A percentile compares a stretch with the other conserved stretches of the same genome.
These are phyloP conservation scores for Pelusios castaneus DNA, from an alignment of 2,113 vertebrate genomes.

Conservation along the genomic window DNA sequence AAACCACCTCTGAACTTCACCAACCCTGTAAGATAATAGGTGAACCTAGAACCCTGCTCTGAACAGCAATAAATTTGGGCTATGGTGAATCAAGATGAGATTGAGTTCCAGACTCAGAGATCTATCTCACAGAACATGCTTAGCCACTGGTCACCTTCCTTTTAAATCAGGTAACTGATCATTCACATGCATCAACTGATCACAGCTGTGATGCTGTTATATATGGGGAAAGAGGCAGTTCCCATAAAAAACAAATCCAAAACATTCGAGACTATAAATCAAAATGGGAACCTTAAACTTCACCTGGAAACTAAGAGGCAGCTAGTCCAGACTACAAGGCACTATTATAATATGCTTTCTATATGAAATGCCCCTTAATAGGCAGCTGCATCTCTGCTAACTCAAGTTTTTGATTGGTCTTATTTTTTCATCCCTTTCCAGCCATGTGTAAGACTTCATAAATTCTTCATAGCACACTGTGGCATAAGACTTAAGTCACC, in stretches of 20 bases:
- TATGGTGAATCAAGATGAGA: background rate
- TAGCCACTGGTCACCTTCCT: background rate
- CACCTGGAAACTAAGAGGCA: background rate
- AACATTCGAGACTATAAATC: background rate
- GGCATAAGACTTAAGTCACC: background rate
- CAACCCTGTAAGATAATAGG: background rate
- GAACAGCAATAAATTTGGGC: rapidly evolving
- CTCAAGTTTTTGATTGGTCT: background rate
- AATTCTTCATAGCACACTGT: background rate
- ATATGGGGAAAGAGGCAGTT: background rate
- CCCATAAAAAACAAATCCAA: background rate
- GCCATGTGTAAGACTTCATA: background rate
- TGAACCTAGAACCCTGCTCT: background rate
- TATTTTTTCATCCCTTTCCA: background rate
- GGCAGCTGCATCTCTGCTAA: background rate
- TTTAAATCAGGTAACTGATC: background rate
- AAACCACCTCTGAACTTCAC: background rate
- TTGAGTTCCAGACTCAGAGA: background rate
- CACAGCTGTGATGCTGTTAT: background rate
- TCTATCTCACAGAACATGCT: background rate
- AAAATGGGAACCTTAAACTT: background rate
- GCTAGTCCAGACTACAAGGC: background rate
- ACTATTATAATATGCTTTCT: background rate
- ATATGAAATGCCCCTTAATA: background rate
- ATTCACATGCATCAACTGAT: background rate